Evolutionary conservation across 2,797 vertebrate genomes (phyloP).

Genomic region (Poeciliopsis turneri): DNA sequence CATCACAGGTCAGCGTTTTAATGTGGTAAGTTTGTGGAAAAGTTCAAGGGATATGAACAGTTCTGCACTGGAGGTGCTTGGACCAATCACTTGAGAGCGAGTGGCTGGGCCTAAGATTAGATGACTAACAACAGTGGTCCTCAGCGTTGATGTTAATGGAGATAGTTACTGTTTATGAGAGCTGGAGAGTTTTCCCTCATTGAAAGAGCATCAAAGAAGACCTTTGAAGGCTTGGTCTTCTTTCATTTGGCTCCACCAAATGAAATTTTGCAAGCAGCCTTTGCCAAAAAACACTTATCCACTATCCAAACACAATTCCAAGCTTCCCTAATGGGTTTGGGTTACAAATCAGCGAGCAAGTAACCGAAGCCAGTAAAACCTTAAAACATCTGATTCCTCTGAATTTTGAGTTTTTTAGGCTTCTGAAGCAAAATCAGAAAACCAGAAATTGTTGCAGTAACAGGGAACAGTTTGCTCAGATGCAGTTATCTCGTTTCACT

Average conservation of each 20-base stretch:
- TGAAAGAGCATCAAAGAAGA: not conserved
- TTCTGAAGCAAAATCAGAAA: not conserved
- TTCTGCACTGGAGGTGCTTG: not conserved
- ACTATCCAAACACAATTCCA: constrained; percentile 6
- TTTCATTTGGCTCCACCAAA: not conserved
- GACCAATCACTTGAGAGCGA: not conserved
- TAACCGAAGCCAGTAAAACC: constrained; percentile 8
- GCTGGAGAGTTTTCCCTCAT: not conserved
- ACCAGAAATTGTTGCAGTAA: not conserved
- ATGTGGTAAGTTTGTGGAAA: not conserved
- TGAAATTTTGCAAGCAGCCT: not conserved
- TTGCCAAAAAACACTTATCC: not conserved
- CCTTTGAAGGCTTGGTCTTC: not conserved
- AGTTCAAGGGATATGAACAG: not conserved
- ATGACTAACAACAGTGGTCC: not conserved
- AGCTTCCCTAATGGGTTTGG: not conserved
- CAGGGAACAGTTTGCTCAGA: not conserved
- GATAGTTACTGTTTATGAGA: not conserved
- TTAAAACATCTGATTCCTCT: not conserved
- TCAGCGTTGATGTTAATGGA: not conserved
- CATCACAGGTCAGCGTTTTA: not conserved
- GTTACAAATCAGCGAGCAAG: not conserved
- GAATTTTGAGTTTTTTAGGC: not conserved
- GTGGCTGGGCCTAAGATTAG: not conserved
- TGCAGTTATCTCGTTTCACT: not conserved